Percentiles rank a stretch among this genome's conserved stretches.
Conservation (phyloP, 2,888 invertebrate genomes). For the Diloba caeruleocephala region DNA sequence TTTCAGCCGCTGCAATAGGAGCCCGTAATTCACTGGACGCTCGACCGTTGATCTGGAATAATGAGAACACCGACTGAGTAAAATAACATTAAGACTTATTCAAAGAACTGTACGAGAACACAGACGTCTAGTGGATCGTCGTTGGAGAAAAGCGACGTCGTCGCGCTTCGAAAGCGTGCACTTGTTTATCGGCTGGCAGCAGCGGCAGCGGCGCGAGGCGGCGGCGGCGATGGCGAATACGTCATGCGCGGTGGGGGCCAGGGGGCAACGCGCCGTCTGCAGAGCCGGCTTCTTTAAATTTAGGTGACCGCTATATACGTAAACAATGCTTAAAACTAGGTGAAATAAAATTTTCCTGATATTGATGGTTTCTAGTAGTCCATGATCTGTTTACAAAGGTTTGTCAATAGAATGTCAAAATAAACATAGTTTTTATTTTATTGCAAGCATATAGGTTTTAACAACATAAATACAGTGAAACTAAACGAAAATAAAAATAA, state of each 20-base stretch:
- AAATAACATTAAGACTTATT: conserved; percentile 42
- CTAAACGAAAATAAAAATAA: no score
- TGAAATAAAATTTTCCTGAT: conserved; percentile 21
- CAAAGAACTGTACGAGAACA: conserved; percentile 52
- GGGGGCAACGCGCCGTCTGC: conserved; percentile 75
- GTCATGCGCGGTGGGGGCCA: conserved; percentile 75
- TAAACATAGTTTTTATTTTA: conserved; percentile 10
- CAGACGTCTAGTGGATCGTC: conserved; percentile 56
- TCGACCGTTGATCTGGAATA: conserved; percentile 82
- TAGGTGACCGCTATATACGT: conserved; percentile 63
- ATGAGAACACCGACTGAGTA: conserved; percentile 52
- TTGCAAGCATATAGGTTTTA: conserved; percentile 23
- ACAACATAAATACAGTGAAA: background rate
- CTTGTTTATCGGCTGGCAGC: conserved; percentile 72
- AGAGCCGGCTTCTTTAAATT: conserved; percentile 61
- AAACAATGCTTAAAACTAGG: conserved; percentile 44
- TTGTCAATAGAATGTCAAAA: conserved; percentile 46
- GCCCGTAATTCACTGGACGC: conserved; percentile 81
- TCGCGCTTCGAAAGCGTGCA: conserved; percentile 72
- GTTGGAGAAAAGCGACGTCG: conserved; percentile 66
- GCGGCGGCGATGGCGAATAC: conserved; percentile 53
- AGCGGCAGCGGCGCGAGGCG: conserved; percentile 46
- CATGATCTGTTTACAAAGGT: conserved; percentile 30
- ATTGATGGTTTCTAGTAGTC: conserved; percentile 8
- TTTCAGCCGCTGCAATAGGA: conserved; percentile 88